These are phyloP conservation scores for Colinus virginianus DNA, from an alignment of 2,113 vertebrate species.

Conservation along the genomic window DNA sequence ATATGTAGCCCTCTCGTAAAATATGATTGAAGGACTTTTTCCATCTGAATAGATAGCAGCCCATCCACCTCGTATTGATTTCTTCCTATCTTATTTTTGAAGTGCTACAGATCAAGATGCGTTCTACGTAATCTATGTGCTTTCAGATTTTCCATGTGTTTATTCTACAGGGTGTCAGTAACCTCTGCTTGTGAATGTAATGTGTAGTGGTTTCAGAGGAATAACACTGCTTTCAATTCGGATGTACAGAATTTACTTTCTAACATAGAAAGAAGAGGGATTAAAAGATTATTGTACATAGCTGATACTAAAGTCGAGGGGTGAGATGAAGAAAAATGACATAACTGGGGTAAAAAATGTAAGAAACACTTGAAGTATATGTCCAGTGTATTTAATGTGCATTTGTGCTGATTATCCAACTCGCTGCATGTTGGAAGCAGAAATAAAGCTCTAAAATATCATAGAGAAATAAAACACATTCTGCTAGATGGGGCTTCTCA, in stretches of 20 bases:
- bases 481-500: not conserved
- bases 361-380: not conserved
- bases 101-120: not conserved
- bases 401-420: not conserved
- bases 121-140: not conserved
- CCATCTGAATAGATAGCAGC: not conserved
- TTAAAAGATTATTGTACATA: slow-evolving; percentile 1
- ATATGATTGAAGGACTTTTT: not conserved
- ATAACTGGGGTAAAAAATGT: not conserved
- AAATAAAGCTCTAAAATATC: not conserved
- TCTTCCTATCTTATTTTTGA: not conserved
- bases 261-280: not conserved
- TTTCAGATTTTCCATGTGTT: not conserved
- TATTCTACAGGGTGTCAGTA: not conserved
- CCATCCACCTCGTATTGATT: not conserved
- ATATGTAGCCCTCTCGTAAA: not conserved
- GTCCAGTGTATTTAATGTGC: not conserved
- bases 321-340: not conserved
- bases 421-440: not conserved
- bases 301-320: not conserved
- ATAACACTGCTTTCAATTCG: not conserved
- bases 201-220: not conserved
- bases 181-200: not conserved
- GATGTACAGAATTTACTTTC: not conserved
- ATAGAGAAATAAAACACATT: not conserved